Base-by-base conservation (phyloP, 2,113 vertebrate genomes). In the Pipa parva region DNA sequence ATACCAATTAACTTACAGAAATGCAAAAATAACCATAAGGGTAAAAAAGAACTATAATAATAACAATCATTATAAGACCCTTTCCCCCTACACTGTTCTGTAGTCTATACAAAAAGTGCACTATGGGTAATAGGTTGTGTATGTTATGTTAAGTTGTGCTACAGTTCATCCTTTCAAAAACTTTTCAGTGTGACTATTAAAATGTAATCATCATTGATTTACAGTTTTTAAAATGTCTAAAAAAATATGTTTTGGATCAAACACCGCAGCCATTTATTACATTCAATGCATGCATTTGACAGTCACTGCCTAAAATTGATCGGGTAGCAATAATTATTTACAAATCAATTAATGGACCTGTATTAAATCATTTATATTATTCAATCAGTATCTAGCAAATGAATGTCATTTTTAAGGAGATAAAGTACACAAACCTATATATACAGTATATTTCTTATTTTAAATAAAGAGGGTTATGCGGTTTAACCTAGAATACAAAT, bases 301-400 rank as follows among this genome's bases (percentile, higher is more conserved):
- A 71, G 78, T 76, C 62, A 39, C 42, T 71, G 61, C 74, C 74
- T 71, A 52, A 73, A 83, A 79, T 68, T 72, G 71, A 77, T 82
- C 74, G 78, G 67, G 78, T 77, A 77, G 76, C 66, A 77, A 77
- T 84, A 80, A 81, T 86, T 84, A 81, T 86, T 84, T 82, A 77
- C 71, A 80, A 79, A 84, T 85, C 80, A 81, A 80, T 86, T 81
- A 79, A 78, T 81, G 76, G 75, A 73, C 71, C 74, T 77, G 78
- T 83, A 25, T 68, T 80, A 60, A 77, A 77, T 77, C 72, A 81
- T 71, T 56, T 75, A n/a, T 75, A 80, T 83, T 73, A 58, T 69
- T 81, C 81, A 83, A 65, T 72, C 76, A 74, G 67, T 76, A 71
- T 59, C 70, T 72, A 77, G 72, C 73, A 77, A 73, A 56, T 64